Conservation (phyloP, 2,113 vertebrate genomes). For the Mionectes macconnelli region DNA sequence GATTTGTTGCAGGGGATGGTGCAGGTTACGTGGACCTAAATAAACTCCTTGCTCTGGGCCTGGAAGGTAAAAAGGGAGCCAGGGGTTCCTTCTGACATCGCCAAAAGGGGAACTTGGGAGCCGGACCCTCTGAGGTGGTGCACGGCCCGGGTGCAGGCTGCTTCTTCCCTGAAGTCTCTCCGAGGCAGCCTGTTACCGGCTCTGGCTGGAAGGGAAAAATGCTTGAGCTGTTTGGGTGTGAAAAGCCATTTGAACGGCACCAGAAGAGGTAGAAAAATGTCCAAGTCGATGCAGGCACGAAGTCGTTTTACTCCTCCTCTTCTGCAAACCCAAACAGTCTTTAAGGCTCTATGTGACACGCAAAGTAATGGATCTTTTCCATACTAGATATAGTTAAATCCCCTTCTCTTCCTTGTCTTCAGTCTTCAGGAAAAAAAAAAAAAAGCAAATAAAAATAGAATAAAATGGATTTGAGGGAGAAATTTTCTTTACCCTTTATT, state of each 20-base stretch:
- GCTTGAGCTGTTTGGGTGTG: fast-evolving
- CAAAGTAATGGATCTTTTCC: neutral
- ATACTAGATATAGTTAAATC: neutral
- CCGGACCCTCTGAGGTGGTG: fast-evolving
- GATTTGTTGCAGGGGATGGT: neutral
- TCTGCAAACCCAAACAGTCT: neutral
- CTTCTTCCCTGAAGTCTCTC: neutral
- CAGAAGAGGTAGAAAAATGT: neutral
- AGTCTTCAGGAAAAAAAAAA: neutral
- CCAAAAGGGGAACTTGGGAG: neutral
- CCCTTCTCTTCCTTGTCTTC: neutral
- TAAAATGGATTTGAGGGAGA: neutral
- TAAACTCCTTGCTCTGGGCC: neutral
- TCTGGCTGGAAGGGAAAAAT: neutral
- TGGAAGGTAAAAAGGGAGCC: fast-evolving
- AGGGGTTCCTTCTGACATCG: neutral
- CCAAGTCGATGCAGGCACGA: fast-evolving
- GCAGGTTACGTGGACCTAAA: neutral
- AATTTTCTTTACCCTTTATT: neutral
- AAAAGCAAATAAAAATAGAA: neutral
- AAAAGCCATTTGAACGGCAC: neutral
- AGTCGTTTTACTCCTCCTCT: neutral
- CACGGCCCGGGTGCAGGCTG: too few species aligned
- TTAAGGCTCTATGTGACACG: neutral
- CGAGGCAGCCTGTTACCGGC: fast-evolving